Evolutionary conservation across 2,797 vertebrate species (phyloP).

Genomic region (Spinibarbus caldwelli): DNA sequence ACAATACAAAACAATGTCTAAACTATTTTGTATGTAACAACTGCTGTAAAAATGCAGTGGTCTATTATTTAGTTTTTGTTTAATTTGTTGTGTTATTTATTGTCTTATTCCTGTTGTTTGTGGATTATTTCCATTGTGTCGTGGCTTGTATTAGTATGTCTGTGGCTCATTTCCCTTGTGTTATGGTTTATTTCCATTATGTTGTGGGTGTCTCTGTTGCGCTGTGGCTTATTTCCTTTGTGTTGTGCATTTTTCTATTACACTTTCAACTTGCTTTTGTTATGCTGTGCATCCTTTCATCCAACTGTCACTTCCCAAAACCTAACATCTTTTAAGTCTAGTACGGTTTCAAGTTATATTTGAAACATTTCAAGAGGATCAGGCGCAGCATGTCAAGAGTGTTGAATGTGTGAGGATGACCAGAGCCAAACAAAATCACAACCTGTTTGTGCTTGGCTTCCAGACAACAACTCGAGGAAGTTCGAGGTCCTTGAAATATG

Average conservation of each 20-base stretch:
- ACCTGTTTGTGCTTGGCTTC: conserved; percentile 68
- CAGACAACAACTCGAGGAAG: conserved; percentile 64
- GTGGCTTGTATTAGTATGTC: background rate
- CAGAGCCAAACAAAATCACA: conserved; percentile 66
- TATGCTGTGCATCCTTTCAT: background rate
- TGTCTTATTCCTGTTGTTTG: background rate
- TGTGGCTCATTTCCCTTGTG: background rate
- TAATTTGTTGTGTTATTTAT: background rate
- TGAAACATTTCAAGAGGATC: conserved; percentile 12
- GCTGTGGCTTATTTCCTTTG: background rate
- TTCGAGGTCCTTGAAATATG: conserved; percentile 63
- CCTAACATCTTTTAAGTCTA: background rate
- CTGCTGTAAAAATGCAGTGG: background rate
- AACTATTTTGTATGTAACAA: background rate
- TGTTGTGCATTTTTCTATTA: background rate
- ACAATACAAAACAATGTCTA: background rate
- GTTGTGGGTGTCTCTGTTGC: background rate
- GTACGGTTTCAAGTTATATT: conserved; percentile 25
- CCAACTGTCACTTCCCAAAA: conserved; percentile 24
- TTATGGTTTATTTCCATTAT: background rate
- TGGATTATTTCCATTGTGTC: background rate
- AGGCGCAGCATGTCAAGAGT: conserved; percentile 23
- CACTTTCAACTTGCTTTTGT: background rate
- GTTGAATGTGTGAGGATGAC: conserved; percentile 43
- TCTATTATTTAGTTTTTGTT: background rate